Conservation (phyloP, 2,797 vertebrate species). For the Cossypha niveicapilla region DNA sequence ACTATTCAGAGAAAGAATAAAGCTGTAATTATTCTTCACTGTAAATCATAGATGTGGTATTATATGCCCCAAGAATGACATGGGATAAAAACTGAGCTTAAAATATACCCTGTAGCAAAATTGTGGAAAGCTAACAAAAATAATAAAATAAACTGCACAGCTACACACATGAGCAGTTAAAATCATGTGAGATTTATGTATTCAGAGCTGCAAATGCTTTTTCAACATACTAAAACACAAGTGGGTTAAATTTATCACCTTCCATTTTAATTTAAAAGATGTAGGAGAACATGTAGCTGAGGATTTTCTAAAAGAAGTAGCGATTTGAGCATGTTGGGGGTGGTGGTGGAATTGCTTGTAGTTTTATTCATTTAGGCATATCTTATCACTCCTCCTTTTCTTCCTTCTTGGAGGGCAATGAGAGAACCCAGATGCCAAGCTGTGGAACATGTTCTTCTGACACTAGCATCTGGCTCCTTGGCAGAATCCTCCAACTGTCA, state of each 20-base stretch:
- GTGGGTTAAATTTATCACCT: conserved; percentile 54
- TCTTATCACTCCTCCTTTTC: conserved; percentile 72
- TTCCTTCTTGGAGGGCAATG: conserved; percentile 74
- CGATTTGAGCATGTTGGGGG: conserved; percentile 44
- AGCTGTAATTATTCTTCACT: neutral
- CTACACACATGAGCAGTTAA: conserved; percentile 16
- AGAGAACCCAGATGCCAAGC: conserved; percentile 76
- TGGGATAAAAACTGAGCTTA: neutral
- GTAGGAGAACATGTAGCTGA: conserved; percentile 40
- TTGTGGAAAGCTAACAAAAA: neutral
- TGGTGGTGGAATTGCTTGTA: conserved; percentile 48
- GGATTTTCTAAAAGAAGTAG: conserved; percentile 56
- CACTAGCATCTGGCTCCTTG: conserved; percentile 70
- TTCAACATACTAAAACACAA: conserved; percentile 46
- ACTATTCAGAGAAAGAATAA: neutral
- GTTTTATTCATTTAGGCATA: conserved; percentile 73
- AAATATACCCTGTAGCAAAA: neutral
- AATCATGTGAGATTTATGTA: conserved; percentile 25
- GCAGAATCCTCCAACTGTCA: conserved; percentile 73
- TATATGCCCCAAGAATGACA: neutral
- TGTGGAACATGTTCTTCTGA: conserved; percentile 75
- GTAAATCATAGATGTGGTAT: neutral
- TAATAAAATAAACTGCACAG: conserved; percentile 13
- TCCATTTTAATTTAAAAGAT: conserved; percentile 62
- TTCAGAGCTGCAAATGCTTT: conserved; percentile 26